Base-by-base conservation (phyloP, 2,888 invertebrate species). In the Pyrocoelia pectoralis region DNA sequence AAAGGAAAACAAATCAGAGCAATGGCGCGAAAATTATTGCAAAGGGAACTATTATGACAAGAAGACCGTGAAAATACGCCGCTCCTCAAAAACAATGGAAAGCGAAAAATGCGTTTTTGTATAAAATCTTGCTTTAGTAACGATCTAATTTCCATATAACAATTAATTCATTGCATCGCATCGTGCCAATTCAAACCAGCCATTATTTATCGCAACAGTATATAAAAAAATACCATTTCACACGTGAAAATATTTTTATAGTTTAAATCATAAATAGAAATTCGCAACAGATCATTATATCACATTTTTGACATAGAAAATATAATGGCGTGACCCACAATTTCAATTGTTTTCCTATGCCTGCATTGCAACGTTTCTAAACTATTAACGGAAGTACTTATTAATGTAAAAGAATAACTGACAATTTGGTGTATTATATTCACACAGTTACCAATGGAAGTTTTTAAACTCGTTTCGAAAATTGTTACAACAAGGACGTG, bases 281-380 rank as follows among this genome's bases (percentile, higher is more conserved):
- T 46, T 46, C 46, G 46, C 46, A 46, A 46, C 17, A 46, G 46
- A 46, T 46, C 46, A 46, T 46, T 46, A 46, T 46, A 17, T 46
- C 17, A 46, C n/a, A 46, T 46, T 46, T 17, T 46, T 46, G 46
- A 8, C 46, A 46, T 46, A 17, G 46, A 46, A 28, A 50, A 29
- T 10, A 13, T 28, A 28, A 50, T 50, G 28, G 50, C 50, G 50
- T 50, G 50, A 50, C 29, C 28, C 24, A 50, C 50, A 50, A 50
- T 29, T 24, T 24, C 50, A 50, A 50, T 50, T 50, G 50, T 50
- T 50, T 50, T 50, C 13, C 29, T 50, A 50, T 50, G 28, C 50
- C 50, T 29, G 29, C 50, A 50, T 50, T 50, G 50, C 29, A 28
- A 29, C 28, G 29, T 50, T 50, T 50, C 50, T 50, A 50, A 50